Conservation (phyloP, 92 coral and sea anemone species). For the Anthopleura xanthogrammica region DNA sequence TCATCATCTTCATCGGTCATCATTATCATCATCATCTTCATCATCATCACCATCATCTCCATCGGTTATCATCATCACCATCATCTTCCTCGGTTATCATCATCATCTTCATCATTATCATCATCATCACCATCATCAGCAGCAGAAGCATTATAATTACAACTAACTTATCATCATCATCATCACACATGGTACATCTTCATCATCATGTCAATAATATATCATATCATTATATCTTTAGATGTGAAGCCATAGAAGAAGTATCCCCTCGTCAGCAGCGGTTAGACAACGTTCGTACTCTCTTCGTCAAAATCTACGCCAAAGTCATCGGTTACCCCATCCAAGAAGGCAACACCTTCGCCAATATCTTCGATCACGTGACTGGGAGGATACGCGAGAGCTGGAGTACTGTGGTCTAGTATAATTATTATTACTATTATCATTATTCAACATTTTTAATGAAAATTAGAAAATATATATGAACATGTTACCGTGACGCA, state of each 20-base stretch:
- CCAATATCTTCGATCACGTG: conserved; percentile 87
- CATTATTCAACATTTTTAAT: background rate
- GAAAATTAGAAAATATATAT: background rate
- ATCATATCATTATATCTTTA: background rate
- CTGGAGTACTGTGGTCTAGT: conserved; percentile 79
- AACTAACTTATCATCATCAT: too few species aligned
- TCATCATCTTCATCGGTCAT: background rate
- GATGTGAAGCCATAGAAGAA: conserved; percentile 57
- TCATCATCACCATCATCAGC: too few species aligned
- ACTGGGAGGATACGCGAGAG: conserved; percentile 79
- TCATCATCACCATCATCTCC: background rate
- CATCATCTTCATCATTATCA: too few species aligned
- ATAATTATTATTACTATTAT: background rate
- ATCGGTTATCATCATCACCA: background rate
- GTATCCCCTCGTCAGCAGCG: conserved; percentile 73
- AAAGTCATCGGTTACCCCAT: conserved; percentile 63
- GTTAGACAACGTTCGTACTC: conserved; percentile 71
- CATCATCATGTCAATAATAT: background rate
- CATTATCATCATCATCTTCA: background rate
- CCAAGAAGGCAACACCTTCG: conserved; percentile 64
- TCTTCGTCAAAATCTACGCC: conserved; percentile 74
- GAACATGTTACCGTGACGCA: background rate
- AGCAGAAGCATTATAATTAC: too few species aligned
- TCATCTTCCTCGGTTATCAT: background rate
- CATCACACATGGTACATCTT: too few species aligned